These are phyloP conservation scores for Anguilla marmorata DNA, from an alignment of 2,797 vertebrate species.

Conservation along the genomic window DNA sequence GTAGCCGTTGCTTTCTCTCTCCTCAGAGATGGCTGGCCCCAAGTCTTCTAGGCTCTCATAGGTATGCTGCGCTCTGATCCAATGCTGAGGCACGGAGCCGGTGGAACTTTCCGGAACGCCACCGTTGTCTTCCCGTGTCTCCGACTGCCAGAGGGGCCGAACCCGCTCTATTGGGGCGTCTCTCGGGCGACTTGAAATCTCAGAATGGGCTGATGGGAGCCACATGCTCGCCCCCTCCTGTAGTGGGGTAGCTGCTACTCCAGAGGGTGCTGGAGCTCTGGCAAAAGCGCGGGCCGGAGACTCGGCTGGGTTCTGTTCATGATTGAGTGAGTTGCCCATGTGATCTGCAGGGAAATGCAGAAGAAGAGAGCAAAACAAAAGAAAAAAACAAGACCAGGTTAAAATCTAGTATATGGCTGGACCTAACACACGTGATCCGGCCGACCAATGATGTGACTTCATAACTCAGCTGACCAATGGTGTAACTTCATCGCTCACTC, in stretches of 20 bases:
- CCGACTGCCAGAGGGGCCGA: background rate
- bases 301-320: background rate
- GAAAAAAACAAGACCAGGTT: background rate
- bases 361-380: background rate
- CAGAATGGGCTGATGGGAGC: background rate
- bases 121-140: background rate
- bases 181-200: background rate
- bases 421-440: no score
- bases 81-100: background rate
- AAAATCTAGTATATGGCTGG: no score
- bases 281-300: background rate
- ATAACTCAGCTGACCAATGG: no score
- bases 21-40: background rate
- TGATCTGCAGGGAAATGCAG: conserved; percentile 6
- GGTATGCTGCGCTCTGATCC: background rate
- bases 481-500: no score
- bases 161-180: no score
- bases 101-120: background rate
- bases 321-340: background rate
- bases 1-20: conserved; percentile 20
- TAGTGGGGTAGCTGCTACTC: background rate
- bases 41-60: conserved; percentile 15
- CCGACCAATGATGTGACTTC: no score
- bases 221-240: background rate
- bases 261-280: background rate